Conservation (phyloP, 2,888 invertebrate species). For the Galerucella nymphaeae region DNA sequence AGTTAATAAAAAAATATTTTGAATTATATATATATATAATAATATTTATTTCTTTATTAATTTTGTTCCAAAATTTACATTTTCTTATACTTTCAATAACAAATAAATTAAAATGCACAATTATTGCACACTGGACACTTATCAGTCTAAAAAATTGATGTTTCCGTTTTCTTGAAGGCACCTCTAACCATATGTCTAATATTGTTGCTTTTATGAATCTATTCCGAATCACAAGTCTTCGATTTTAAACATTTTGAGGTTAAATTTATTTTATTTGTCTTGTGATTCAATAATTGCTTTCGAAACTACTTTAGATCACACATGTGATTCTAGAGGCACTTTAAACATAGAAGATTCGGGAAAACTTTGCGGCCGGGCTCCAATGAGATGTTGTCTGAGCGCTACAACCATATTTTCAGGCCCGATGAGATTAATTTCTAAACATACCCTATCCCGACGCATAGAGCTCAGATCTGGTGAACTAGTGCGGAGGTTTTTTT, state of each 20-base stretch:
- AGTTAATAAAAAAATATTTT: background rate
- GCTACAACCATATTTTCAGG: constrained; percentile 68
- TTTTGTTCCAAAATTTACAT: constrained; percentile 28
- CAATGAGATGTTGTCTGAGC: constrained; percentile 64
- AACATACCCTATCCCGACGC: constrained; percentile 64
- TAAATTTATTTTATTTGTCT: constrained; percentile 13
- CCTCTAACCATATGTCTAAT: constrained; percentile 22
- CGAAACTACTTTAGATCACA: constrained; percentile 58
- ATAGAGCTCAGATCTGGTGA: constrained; percentile 71
- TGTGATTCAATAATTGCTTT: constrained; percentile 16
- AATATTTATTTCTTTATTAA: background rate
- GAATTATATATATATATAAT: background rate
- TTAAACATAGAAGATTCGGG: constrained; percentile 68
- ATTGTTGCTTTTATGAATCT: background rate
- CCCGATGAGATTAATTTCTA: constrained; percentile 68
- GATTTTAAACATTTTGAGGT: no score
- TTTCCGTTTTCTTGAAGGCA: constrained; percentile 34
- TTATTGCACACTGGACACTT: constrained; percentile 40
- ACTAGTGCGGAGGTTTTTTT: constrained; percentile 71
- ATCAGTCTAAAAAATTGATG: constrained; percentile 42
- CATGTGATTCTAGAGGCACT: constrained; percentile 71
- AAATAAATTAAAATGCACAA: constrained; percentile 46
- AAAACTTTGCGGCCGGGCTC: constrained; percentile 67
- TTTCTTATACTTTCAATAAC: constrained; percentile 25
- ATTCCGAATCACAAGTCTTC: background rate